Percentiles rank a stretch among this genome's conserved stretches.
Evolutionary conservation across 2,113 vertebrate genomes (phyloP).

Genomic region (Peromyscus californicus): DNA sequence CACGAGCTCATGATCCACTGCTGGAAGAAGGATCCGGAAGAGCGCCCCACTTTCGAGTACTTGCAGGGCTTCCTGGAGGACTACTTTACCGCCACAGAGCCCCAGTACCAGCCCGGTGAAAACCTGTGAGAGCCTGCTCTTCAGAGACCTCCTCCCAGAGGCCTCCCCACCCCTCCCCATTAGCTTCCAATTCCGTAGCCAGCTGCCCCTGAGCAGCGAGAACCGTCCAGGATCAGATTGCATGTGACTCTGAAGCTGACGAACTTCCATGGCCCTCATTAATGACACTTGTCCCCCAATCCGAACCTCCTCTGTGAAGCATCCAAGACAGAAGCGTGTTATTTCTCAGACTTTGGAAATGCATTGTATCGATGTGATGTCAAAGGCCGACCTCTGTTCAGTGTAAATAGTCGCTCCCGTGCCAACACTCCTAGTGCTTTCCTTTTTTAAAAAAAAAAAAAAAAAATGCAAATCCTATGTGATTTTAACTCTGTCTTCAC

Average conservation of each 20-base stretch:
- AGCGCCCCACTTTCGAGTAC: conserved; percentile 98
- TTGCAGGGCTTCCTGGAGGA: conserved; percentile 99
- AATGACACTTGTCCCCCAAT: conserved; percentile 88
- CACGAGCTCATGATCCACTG: conserved; percentile 99
- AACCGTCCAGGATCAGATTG: conserved; percentile 86
- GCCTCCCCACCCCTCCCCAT: conserved; percentile 80
- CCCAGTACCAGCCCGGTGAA: conserved; percentile 99
- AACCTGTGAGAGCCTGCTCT: conserved; percentile 92
- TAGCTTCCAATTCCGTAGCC: conserved; percentile 84
- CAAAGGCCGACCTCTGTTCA: conserved; percentile 93
- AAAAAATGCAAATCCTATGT: conserved; percentile 89
- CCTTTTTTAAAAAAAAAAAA: conserved; percentile 88
- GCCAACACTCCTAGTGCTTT: conserved; percentile 94
- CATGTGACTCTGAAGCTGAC: conserved; percentile 87
- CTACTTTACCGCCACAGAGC: conserved; percentile 99
- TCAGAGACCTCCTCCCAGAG: conserved; percentile 80
- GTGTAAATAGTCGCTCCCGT: conserved; percentile 95
- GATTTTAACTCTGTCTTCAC: conserved; percentile 91
- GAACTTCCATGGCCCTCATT: conserved; percentile 88
- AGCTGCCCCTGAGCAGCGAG: conserved; percentile 80
- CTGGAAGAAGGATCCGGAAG: conserved; percentile 99
- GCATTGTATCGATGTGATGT: conserved; percentile 91
- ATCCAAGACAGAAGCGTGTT: conserved; percentile 87
- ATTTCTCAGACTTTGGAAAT: conserved; percentile 89
- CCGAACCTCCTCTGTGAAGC: conserved; percentile 89